phyloP scores from a whole-genome alignment of 2,113 vertebrate species.

The Plestiodon gilberti region DNA sequence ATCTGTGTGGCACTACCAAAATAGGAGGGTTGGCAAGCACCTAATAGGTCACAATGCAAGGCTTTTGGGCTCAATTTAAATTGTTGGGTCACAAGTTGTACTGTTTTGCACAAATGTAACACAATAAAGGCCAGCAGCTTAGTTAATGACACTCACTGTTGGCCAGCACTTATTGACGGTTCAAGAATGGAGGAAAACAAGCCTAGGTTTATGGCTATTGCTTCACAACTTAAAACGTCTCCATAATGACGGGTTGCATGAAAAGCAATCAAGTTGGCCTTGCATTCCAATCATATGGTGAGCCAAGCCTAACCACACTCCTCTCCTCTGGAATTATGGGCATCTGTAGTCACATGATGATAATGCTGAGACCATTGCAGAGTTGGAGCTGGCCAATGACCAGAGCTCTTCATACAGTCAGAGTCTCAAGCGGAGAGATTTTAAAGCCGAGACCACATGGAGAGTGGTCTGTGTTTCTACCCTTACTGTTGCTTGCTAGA shows the following conservation, averaged over 20 bases:
- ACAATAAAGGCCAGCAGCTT: neutral
- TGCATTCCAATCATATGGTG: neutral
- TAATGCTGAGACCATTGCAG: neutral
- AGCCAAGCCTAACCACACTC: neutral
- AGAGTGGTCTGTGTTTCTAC: neutral
- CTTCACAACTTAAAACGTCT: too few relatives aligned
- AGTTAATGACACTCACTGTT: neutral
- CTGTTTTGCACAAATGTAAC: neutral
- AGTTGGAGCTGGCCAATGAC: neutral
- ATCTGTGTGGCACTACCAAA: neutral
- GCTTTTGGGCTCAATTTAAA: neutral
- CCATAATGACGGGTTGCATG: too few relatives aligned
- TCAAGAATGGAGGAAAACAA: too few relatives aligned
- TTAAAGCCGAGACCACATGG: neutral
- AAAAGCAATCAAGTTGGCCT: neutral
- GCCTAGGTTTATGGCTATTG: neutral
- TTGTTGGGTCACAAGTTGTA: neutral
- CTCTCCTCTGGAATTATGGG: neutral
- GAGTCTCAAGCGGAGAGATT: neutral
- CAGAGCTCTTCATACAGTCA: neutral
- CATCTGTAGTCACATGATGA: neutral
- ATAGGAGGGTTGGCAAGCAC: neutral
- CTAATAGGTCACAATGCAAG: neutral
- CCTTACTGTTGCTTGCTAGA: slow-evolving; percentile 29
- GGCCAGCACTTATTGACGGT: neutral